Conservation (phyloP, 2,797 vertebrate species). For the Antrozous pallidus region DNA sequence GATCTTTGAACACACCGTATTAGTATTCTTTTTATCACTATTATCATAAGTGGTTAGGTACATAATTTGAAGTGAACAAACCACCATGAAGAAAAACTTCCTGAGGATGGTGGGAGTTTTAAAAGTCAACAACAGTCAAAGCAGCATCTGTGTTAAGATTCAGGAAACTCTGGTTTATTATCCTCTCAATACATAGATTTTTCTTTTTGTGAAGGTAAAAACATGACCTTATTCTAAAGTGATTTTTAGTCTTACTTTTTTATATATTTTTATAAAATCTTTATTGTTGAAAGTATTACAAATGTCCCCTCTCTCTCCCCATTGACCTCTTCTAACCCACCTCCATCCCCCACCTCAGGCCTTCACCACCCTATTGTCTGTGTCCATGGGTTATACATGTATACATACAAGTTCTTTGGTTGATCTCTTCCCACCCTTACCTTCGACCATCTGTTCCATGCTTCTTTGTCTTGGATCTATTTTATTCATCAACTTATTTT, state of each 20-base stretch:
- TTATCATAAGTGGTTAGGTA: neutral
- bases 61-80: neutral
- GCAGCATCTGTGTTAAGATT: neutral
- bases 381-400: too few species aligned
- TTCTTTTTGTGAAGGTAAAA: slow-evolving; percentile 67
- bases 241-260: slow-evolving; percentile 38
- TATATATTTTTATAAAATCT: too few species aligned
- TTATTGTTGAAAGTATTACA: too few species aligned
- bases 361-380: too few species aligned
- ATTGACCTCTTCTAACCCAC: too few species aligned
- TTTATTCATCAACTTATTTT: too few species aligned
- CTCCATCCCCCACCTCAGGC: too few species aligned
- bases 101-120: neutral
- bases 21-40: neutral
- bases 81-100: neutral
- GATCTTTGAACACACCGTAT: neutral
- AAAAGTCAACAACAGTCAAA: neutral
- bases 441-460: too few species aligned
- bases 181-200: slow-evolving; percentile 39
- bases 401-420: too few species aligned
- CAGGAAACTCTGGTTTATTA: neutral
- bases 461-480: too few species aligned
- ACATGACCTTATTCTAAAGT: slow-evolving; percentile 66
- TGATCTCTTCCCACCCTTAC: too few species aligned
- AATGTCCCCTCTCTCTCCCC: too few species aligned